Evolutionary conservation across 2,888 invertebrate species (phyloP), one percentile per base, ranked within the genome.

Genomic region (Lasioglossum oenotherae): DNA sequence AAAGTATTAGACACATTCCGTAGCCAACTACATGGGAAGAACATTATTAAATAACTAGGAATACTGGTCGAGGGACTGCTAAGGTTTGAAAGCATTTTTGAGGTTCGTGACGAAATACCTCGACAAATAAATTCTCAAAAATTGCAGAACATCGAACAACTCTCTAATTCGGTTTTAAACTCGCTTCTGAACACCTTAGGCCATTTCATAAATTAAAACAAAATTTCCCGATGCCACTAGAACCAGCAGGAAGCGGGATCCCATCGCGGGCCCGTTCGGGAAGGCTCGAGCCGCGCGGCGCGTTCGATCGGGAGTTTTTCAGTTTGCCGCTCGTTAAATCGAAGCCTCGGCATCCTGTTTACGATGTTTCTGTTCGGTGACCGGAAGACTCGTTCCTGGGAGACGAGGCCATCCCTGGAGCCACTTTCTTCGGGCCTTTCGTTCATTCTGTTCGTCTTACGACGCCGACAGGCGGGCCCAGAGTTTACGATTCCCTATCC

Each of bases 301-400:
- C 78, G 77, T 74, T 80, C 85, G 86, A 85, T 85, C 16, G 60
- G 27, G 60, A 27, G 12, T 60, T 60, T 60, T 60, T 60, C 49
- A 78, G 86, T 87, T 88, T n/a, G 82, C 86, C 85, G 78, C n/a
- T 91, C 89, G 89, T 91, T 89, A 91, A 91, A 89, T 87, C 80
- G 87, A 86, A 44, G 19, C 57, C 80, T 74, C 75, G 84, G 85
- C 74, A 3, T 12, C 84, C 85, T 86, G 89, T 89, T 91, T 89
- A 91, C 87, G 89, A 85, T 27, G 27, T 23, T 60, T 79, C 88
- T 53, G 53, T 85, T 76, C 84, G 80, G 31, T 80, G 79, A 89
- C 87, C 89, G 87, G 89, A 88, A 89, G 85, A 88, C 75, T n/a
- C n/a, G 16, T 57, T 76, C 60, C 71, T 12, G 75, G 60, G 53